Conservation (phyloP, 2,113 vertebrate genomes). For the Lamprologus lemairii region DNA sequence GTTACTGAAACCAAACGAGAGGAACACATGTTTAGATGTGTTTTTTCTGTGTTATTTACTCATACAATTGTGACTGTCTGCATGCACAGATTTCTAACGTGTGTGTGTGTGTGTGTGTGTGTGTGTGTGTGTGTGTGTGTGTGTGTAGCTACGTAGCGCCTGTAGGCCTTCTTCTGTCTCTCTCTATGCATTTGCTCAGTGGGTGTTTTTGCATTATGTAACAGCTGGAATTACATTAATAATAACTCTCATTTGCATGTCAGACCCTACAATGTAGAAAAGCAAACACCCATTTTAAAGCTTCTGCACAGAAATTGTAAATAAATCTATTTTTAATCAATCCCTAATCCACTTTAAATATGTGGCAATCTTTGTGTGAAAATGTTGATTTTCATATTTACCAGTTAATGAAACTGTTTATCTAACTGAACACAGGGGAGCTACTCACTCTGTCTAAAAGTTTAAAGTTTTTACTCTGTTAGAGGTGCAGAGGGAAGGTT, state of each 20-base stretch:
- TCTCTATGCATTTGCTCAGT: not conserved
- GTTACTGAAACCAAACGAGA: not conserved
- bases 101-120: not conserved
- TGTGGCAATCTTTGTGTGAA: not conserved
- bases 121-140: not conserved
- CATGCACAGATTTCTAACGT: not conserved
- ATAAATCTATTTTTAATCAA: accelerated
- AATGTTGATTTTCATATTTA: not conserved
- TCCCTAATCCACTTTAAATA: not conserved
- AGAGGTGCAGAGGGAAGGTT: not conserved
- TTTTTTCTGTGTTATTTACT: not conserved
- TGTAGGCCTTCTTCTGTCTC: not conserved
- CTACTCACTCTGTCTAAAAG: not conserved
- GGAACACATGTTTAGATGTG: not conserved
- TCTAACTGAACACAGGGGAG: not conserved
- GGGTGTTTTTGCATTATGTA: not conserved
- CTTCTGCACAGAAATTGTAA: not conserved
- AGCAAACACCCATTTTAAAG: not conserved
- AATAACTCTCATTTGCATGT: not conserved
- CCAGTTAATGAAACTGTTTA: not conserved
- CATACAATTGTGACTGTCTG: not conserved
- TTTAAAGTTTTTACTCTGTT: not conserved
- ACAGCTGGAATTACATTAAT: not conserved
- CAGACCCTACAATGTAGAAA: not conserved
- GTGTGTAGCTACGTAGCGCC: not conserved